Percentiles rank a stretch among this genome's conserved stretches.
phyloP scores from a whole-genome alignment of 2,797 vertebrate species.

The Hemibagrus guttatus region DNA sequence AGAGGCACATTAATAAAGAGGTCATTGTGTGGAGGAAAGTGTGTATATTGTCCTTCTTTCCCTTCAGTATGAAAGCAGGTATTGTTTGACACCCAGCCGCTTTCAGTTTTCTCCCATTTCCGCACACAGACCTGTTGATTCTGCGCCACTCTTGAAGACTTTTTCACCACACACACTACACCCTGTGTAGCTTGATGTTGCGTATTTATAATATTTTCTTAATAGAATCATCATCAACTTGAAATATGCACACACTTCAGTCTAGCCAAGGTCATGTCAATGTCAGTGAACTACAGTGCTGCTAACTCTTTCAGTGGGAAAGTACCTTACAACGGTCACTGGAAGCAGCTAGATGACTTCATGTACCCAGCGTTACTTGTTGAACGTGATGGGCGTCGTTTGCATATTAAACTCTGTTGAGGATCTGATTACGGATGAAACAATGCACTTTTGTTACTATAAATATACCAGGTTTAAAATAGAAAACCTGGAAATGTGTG shows the following conservation, averaged over 20 bases:
- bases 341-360: not conserved
- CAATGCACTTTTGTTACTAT: not conserved
- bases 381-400: not conserved
- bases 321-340: not conserved
- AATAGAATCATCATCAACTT: not conserved
- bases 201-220: not conserved
- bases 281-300: not conserved
- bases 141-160: not conserved
- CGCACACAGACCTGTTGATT: slow-evolving; percentile 10
- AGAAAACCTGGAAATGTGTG: not conserved
- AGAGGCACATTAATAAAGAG: slow-evolving; percentile 28
- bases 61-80: slow-evolving; percentile 29
- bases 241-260: not conserved
- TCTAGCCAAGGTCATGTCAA: not conserved
- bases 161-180: not conserved
- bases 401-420: not conserved
- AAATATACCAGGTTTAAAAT: not conserved
- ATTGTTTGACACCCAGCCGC: slow-evolving; percentile 8
- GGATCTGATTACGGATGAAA: not conserved
- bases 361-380: not conserved
- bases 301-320: not conserved
- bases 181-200: no score
- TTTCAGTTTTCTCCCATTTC: slow-evolving; percentile 1
- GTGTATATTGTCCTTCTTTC: slow-evolving; percentile 8
- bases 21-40: slow-evolving; percentile 37